Conservation (phyloP, 2,888 invertebrate genomes). For the Tenthredo mesomela region DNA sequence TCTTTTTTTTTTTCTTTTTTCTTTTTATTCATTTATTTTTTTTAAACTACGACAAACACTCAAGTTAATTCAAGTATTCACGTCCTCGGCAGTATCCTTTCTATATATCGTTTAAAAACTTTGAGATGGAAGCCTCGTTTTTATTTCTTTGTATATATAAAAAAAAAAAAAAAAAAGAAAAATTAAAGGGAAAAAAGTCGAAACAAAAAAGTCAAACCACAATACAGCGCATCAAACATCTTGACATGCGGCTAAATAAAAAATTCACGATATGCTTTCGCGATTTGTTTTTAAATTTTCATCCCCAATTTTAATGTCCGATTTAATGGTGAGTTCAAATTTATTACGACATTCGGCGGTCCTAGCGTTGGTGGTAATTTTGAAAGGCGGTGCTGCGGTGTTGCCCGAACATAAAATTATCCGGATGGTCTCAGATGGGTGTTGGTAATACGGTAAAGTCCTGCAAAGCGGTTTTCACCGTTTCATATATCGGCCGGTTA, state of each 20-base stretch:
- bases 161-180: not conserved
- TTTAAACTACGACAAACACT: not conserved
- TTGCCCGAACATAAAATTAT: conserved; percentile 34
- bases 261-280: not conserved
- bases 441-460: conserved; percentile 95
- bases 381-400: conserved; percentile 42
- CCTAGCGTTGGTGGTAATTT: conserved; percentile 49
- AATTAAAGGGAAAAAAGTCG: not conserved
- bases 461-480: conserved; percentile 94
- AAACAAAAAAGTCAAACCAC: not conserved
- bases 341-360: conserved; percentile 37
- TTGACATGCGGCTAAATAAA: not conserved
- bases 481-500: conserved; percentile 92
- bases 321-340: not conserved
- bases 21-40: not conserved
- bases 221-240: not conserved
- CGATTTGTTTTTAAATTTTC: not conserved
- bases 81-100: not conserved
- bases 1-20: not conserved
- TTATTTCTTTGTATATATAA: not conserved
- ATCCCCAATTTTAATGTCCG: conserved; percentile 2
- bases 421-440: conserved; percentile 85
- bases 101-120: conserved; percentile 4
- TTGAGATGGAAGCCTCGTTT: conserved; percentile 41
- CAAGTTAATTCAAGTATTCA: not conserved